Percentiles rank a stretch among this genome's conserved stretches.
These are phyloP conservation scores for Myotis lucifugus DNA, from an alignment of 2,113 vertebrate species.

Conservation along the genomic window DNA sequence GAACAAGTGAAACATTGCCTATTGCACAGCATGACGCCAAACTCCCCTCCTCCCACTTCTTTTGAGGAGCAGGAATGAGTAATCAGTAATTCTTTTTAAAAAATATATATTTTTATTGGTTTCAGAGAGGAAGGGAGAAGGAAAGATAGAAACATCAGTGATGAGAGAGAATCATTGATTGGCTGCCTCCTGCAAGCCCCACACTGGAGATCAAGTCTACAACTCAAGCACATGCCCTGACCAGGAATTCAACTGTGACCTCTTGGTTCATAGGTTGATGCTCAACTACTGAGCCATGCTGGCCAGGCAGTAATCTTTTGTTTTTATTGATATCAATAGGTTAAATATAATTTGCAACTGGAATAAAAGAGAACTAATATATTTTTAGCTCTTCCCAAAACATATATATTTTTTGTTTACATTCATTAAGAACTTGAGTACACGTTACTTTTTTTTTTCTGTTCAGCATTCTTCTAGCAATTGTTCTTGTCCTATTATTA, in stretches of 20 bases:
- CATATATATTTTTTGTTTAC: background rate
- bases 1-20: background rate
- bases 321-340: background rate
- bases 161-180: too few species aligned
- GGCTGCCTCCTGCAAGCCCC: too few species aligned
- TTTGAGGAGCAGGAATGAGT: background rate
- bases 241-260: too few species aligned
- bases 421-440: background rate
- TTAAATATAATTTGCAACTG: background rate
- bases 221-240: too few species aligned
- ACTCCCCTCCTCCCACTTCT: background rate
- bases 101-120: too few species aligned
- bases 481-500: background rate
- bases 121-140: too few species aligned
- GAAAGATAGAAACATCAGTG: too few species aligned
- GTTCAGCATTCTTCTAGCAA: background rate
- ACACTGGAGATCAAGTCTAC: too few species aligned
- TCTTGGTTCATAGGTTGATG: too few species aligned
- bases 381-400: background rate
- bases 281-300: too few species aligned
- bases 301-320: background rate
- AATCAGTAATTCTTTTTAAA: background rate
- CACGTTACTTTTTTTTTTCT: background rate
- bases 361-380: background rate
- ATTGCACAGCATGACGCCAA: background rate